phyloP scores from a whole-genome alignment of 2,113 vertebrate genomes.

The Hemiscyllium ocellatum region DNA sequence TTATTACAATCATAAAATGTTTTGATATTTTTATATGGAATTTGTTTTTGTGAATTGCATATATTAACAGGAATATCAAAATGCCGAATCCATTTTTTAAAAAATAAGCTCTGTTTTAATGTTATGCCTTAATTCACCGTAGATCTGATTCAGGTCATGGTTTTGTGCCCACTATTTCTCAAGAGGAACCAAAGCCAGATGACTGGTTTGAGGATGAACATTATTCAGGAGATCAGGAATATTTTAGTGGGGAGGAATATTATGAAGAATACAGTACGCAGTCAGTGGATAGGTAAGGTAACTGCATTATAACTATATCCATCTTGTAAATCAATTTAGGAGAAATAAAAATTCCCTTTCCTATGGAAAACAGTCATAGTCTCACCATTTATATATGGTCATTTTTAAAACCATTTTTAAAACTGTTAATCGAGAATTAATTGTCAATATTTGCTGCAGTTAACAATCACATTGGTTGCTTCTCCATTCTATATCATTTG shows the following conservation, averaged over 20 bases:
- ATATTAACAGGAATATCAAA: neutral
- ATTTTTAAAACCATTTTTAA: neutral
- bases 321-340: neutral
- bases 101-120: neutral
- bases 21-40: neutral
- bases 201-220: slow-evolving; percentile 69
- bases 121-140: slow-evolving; percentile 18
- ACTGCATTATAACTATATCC: neutral
- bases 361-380: neutral
- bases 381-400: neutral
- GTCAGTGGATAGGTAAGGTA: slow-evolving; percentile 70
- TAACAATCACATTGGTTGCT: neutral
- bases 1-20: neutral
- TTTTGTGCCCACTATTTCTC: slow-evolving; percentile 73
- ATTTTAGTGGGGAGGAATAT: slow-evolving; percentile 89
- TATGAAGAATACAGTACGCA: slow-evolving; percentile 83
- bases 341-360: neutral
- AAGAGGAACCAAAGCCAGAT: slow-evolving; percentile 65
- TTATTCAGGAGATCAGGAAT: slow-evolving; percentile 73
- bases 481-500: neutral
- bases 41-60: neutral
- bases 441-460: neutral
- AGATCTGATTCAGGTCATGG: slow-evolving; percentile 81
- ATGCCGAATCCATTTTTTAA: neutral
- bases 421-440: neutral